Percentiles rank a stretch among this genome's conserved stretches.
Evolutionary conservation across 2,888 invertebrate species (phyloP).

Genomic region (Nipponacmea schrenckii): DNA sequence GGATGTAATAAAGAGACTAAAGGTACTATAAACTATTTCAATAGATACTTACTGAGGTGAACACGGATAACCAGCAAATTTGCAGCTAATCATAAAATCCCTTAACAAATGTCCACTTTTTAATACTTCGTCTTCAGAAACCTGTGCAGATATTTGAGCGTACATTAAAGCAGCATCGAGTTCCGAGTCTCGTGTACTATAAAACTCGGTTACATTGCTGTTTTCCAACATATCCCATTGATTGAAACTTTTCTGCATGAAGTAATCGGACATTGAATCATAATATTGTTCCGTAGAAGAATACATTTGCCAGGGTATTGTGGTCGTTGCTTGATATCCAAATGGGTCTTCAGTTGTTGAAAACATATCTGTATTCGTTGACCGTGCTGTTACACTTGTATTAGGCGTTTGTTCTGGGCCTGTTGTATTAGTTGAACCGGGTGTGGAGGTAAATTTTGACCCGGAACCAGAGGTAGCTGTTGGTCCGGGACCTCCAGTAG

Average conservation of each 20-base stretch:
- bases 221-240: slow-evolving; percentile 49
- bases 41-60: slow-evolving; percentile 44
- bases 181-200: slow-evolving; percentile 26
- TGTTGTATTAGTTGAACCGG: too few relatives aligned
- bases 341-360: too few relatives aligned
- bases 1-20: background rate
- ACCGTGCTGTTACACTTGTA: too few relatives aligned
- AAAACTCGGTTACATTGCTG: slow-evolving; percentile 19
- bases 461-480: too few relatives aligned
- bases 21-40: too few relatives aligned
- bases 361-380: too few relatives aligned
- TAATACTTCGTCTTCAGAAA: slow-evolving; percentile 26
- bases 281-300: background rate
- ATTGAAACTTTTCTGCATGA: slow-evolving; percentile 38
- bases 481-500: too few relatives aligned
- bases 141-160: slow-evolving; percentile 32
- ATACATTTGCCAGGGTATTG: background rate
- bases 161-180: slow-evolving; percentile 39
- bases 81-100: slow-evolving; percentile 50
- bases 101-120: slow-evolving; percentile 42
- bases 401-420: too few relatives aligned
- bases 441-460: too few relatives aligned
- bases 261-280: background rate
- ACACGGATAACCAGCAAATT: slow-evolving; percentile 45
- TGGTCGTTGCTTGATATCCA: background rate